Conservation (phyloP, 2,797 vertebrate species). For the Helostoma temminkii region DNA sequence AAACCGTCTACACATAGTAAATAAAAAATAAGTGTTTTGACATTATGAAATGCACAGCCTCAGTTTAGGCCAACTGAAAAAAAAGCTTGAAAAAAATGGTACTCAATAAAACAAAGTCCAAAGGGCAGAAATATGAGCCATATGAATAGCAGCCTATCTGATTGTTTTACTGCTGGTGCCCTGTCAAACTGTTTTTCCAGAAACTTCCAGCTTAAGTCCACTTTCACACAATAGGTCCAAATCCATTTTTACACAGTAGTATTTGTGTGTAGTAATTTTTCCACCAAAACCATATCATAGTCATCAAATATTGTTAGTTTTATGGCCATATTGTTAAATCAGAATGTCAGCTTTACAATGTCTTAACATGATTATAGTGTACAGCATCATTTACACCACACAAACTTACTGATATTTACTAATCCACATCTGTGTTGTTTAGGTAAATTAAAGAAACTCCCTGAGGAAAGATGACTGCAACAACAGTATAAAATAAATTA, state of each 20-base stretch:
- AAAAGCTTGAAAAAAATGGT: background rate
- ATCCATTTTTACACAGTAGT: too few species aligned
- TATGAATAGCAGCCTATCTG: background rate
- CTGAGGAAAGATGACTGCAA: background rate
- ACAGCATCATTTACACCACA: background rate
- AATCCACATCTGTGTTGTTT: background rate
- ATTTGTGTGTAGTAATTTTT: too few species aligned
- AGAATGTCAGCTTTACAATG: too few species aligned
- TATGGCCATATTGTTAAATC: too few species aligned
- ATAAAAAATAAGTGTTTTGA: background rate
- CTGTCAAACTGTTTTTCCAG: too few species aligned
- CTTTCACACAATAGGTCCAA: too few species aligned
- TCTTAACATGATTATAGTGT: too few species aligned
- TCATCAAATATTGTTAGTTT: too few species aligned
- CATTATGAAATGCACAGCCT: background rate
- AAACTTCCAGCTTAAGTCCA: too few species aligned
- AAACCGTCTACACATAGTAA: constrained; percentile 84
- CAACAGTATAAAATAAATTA: background rate
- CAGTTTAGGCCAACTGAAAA: background rate
- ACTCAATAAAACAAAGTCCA: background rate
- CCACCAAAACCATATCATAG: too few species aligned
- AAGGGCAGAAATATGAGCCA: background rate
- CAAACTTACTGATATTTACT: background rate
- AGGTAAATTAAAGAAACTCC: too few species aligned
- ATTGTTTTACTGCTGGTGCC: too few species aligned